phyloP scores from a whole-genome alignment of 2,113 vertebrate genomes.

The Caloenas nicobarica region DNA sequence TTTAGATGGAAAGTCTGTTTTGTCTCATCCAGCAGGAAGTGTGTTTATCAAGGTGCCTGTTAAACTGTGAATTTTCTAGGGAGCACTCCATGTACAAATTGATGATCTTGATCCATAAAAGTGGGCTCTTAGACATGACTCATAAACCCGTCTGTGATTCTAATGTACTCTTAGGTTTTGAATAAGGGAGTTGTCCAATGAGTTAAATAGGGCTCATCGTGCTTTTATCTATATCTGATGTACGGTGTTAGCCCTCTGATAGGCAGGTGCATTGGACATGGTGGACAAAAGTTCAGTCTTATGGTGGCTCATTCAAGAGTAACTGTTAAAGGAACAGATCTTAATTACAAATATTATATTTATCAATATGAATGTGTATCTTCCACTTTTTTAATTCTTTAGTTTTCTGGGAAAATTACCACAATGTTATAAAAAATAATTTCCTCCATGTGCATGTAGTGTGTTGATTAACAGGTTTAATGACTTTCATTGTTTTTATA shows the following conservation, averaged over 20 bases:
- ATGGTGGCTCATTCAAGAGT: neutral
- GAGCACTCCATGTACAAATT: neutral
- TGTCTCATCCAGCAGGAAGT: constrained; percentile 16
- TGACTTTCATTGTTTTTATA: constrained; percentile 28
- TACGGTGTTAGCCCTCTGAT: neutral
- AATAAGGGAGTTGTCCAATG: neutral
- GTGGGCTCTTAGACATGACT: neutral
- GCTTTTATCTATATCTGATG: neutral
- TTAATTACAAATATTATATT: neutral
- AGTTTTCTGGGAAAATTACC: neutral
- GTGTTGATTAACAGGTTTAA: constrained; percentile 40
- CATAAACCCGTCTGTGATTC: constrained; percentile 2
- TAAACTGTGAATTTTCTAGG: neutral
- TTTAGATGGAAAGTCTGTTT: constrained; percentile 24
- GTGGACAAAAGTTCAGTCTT: neutral
- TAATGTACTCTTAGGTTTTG: neutral
- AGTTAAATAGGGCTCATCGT: neutral
- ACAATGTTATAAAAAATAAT: neutral
- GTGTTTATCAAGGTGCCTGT: constrained; percentile 22
- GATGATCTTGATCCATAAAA: neutral
- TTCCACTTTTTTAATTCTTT: neutral
- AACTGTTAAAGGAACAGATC: neutral
- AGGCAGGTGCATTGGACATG: neutral
- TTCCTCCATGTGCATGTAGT: neutral
- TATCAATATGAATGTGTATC: neutral